Base-by-base conservation (phyloP, 2,888 invertebrate species). In the Pomacea canaliculata region DNA sequence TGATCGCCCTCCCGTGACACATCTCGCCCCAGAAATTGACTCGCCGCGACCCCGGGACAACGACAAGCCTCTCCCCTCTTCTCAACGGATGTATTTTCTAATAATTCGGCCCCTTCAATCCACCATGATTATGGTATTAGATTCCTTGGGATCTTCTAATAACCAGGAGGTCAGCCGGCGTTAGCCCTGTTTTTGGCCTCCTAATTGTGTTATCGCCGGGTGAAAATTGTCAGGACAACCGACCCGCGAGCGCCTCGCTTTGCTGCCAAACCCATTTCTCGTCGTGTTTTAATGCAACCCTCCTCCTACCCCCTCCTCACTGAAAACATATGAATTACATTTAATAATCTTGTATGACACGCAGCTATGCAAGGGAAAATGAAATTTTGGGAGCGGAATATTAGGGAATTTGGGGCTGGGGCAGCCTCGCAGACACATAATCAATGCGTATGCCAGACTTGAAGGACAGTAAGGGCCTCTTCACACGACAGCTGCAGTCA, bases 281-380 rank as follows among this genome's bases (percentile, higher is more conserved):
- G 73, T 63, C 66, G 51, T 63, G 70, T 73, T 66, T 18, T 79
- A 78, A 77, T 69, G 72, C 27, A 70, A 76, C 73, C 49, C 70
- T 5, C 37, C 37, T 37, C 37, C 37, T 37, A 37, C 37, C 37
- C 37, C 37, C 37, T 37, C 70, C 74, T 77, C 73, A 78, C 76
- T 73, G 80, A 78, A 81, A 82, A 79, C 79, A 80, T 82, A 82
- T 82, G 82, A 82, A 82, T 82, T 80, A 80, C 80, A 78, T 78
- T 79, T 82, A 82, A 82, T 82, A 82, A 82, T 80, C 82, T 78
- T 79, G 78, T 79, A 80, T 80, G 82, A 80, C 80, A 77, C 74
- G 76, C 77, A 66, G 76, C 76, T 71, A 68, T 70, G 71, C 69
- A 71, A 73, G 73, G 63, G 78, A 78, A 80, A 81, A 81, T 80